Base-by-base conservation (phyloP, 23 tunicate genomes). In the Pegea sp. region DNA sequence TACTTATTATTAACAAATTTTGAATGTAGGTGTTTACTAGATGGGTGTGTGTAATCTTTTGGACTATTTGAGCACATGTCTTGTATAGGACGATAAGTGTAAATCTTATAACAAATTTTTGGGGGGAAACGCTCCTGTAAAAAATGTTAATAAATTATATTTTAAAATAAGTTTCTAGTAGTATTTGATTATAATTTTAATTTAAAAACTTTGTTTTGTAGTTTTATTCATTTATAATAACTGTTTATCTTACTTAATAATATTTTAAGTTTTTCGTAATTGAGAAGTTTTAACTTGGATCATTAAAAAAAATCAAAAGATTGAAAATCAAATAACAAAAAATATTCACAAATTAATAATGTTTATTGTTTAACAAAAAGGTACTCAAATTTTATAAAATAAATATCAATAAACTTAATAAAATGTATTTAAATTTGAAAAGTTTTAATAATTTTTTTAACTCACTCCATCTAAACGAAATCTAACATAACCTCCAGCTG, bases 1-100 rank as follows among this genome's bases (percentile, higher is more conserved):
- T 34, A 81, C 93, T 51, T 81, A 51, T 69, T 81, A 46, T 84
- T 72, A 20, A 63, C 28, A 52, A 69, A 72, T 56, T 60, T 67
- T 0, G 69, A 61, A 33, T 34, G 31, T n/a, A 62, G 42, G 7
- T 33, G 58, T 34, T 84, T 84, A 4, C 76, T 54, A 16, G 22
- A 53, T 19, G 64, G 59, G 29, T 58, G 63, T 6, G 95, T 87
- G 67, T 87, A 87, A 56, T 75, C 96, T 53, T 87, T 87, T 3
- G 96, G 96, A 34, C 99, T 91, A 56, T 72, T 69, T 1, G 99
- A 74, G 31, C 99, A 79, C 66, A 91, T 58, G 55, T 91, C 99
- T 1, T 64, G 59, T 4, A 78, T 63, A 20, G 77, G 99, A 1
- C 93, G 77, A 58, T 78, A 93, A 42, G 93, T 91, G 77, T 65